These are phyloP conservation scores for Orthosia gracilis DNA, from an alignment of 2,888 invertebrate genomes.

Conservation along the genomic window DNA sequence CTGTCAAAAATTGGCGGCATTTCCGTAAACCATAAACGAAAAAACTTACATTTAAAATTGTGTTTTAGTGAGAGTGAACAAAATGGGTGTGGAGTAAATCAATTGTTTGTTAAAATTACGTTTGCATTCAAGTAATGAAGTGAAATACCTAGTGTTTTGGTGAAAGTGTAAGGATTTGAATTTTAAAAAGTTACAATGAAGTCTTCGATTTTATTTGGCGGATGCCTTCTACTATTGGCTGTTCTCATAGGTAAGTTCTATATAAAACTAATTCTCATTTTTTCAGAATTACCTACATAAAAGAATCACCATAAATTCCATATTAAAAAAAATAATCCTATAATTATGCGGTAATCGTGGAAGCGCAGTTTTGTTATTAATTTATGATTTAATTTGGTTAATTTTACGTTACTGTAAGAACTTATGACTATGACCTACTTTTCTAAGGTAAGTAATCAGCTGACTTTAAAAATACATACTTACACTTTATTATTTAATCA, in stretches of 20 bases:
- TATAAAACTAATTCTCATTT: background rate
- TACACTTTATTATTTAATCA: background rate
- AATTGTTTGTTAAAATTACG: constrained; percentile 49
- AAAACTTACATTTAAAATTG: constrained; percentile 38
- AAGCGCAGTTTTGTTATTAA: background rate
- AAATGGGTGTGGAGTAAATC: constrained; percentile 68
- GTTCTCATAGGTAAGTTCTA: constrained; percentile 80
- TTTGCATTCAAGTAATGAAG: constrained; percentile 73
- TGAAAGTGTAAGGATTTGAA: constrained; percentile 86
- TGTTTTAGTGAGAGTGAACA: constrained; percentile 60
- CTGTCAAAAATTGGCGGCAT: constrained; percentile 73
- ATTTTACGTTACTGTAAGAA: constrained; percentile 37
- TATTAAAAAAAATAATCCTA: background rate
- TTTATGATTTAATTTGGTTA: constrained; percentile 32
- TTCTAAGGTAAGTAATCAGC: constrained; percentile 59
- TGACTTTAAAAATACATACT: constrained; percentile 27
- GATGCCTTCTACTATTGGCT: constrained; percentile 79
- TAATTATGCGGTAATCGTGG: constrained; percentile 4
- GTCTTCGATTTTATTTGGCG: constrained; percentile 76
- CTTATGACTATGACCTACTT: constrained; percentile 56
- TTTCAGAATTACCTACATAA: background rate
- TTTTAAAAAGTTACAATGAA: constrained; percentile 81
- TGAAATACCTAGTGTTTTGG: constrained; percentile 75
- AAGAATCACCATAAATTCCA: background rate
- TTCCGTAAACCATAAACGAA: constrained; percentile 61